A percentile compares a stretch with the other conserved stretches of the same genome.
phyloP scores from a whole-genome alignment of 2,797 vertebrate species.

The Varecia variegata region DNA sequence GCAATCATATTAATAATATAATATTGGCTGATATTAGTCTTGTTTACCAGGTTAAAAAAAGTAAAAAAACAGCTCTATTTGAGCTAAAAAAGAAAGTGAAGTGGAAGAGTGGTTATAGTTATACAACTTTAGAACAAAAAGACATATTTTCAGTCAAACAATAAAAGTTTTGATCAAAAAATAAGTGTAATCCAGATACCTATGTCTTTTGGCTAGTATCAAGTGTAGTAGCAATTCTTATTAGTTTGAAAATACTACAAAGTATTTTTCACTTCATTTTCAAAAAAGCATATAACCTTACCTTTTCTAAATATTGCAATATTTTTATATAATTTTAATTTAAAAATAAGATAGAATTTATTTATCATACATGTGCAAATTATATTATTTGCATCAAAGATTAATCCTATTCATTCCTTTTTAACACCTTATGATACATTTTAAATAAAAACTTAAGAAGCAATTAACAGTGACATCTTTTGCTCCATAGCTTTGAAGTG shows the following conservation, averaged over 20 bases:
- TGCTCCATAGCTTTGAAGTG: conserved; percentile 3
- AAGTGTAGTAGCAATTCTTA: not conserved
- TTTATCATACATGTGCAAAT: not conserved
- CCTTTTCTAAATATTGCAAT: not conserved
- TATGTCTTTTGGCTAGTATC: not conserved
- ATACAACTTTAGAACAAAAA: not conserved
- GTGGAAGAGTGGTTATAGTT: not conserved
- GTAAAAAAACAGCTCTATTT: not conserved
- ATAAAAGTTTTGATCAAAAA: not conserved
- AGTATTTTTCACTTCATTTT: not conserved
- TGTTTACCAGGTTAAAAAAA: not conserved
- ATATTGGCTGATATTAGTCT: not conserved
- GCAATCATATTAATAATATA: not conserved
- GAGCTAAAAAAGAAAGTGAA: not conserved
- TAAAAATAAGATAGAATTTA: not conserved
- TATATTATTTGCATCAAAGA: not conserved
- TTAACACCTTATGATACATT: not conserved
- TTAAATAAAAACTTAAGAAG: conserved; percentile 22
- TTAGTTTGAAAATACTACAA: not conserved
- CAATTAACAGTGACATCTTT: conserved; percentile 33
- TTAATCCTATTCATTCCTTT: not conserved
- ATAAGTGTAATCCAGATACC: not conserved
- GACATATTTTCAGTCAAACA: not conserved
- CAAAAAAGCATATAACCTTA: not conserved
- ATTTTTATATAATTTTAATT: not conserved